Evolutionary conservation across 2,888 invertebrate species (phyloP).

Genomic region (Blastobasis lacticolella): DNA sequence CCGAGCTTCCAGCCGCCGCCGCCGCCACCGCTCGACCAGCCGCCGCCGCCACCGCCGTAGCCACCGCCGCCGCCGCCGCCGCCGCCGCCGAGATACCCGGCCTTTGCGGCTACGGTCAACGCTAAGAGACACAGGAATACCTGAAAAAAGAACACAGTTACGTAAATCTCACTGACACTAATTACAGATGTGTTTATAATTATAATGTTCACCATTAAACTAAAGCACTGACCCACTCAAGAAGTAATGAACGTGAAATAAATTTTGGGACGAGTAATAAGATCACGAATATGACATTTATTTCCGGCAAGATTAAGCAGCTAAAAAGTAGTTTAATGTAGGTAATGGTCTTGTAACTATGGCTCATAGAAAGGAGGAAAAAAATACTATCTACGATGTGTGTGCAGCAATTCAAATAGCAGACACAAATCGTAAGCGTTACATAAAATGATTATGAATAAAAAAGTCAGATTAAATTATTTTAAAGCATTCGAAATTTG

Average conservation of each 20-base stretch:
- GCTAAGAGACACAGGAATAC: conserved; percentile 63
- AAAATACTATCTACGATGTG: no score
- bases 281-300: neutral
- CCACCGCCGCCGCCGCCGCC: conserved; percentile 31
- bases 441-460: neutral
- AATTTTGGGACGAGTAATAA: neutral
- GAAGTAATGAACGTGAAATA: neutral
- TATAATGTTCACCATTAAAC: no score
- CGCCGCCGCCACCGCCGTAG: conserved; percentile 26
- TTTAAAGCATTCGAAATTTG: neutral
- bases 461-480: neutral
- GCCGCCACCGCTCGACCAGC: conserved; percentile 31
- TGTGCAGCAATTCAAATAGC: neutral
- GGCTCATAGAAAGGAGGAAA: no score
- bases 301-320: neutral
- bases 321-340: neutral
- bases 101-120: conserved; percentile 47
- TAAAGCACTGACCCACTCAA: no score
- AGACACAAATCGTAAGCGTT: neutral
- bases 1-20: conserved; percentile 30
- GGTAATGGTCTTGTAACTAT: no score
- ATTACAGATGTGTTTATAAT: neutral
- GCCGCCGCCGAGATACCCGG: conserved; percentile 49
- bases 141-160: conserved; percentile 25
- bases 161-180: conserved; percentile 7